Base-by-base conservation (phyloP, 1,140 invertebrate species). In the Trichonephila clavata region DNA sequence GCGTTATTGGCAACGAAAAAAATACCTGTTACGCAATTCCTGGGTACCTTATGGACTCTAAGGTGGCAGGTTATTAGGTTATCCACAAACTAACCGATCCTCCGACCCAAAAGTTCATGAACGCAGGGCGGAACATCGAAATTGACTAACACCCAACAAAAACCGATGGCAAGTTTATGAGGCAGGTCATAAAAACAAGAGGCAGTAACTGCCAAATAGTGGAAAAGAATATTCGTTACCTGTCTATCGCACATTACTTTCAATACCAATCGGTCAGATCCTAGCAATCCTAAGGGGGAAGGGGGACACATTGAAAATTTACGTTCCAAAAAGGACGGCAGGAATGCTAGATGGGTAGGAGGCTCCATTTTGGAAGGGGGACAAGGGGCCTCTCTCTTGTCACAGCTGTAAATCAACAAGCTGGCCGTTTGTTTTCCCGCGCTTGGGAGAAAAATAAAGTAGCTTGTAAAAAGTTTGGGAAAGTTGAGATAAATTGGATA, bases 391-490 rank as follows among this genome's bases (percentile, higher is more conserved):
- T 77, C 24, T 32, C 32, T 16, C 60, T 61, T 87, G 87, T 77
- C 87, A 50, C 43, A 77, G 65, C 65, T 68, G 87, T 89, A 89
- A 89, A 89, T 89, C 87, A 89, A 77, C 87, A 89, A 77, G 63
- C n/a, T 7, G 13, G 32, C 87, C 87, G 61, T 89, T 89, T 89
- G 87, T 89, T 77, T 77, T 89, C 61, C 39, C 63, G 87, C 84
- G 71, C 24, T 20, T 14, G 43, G 43, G 86, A 87, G n/a, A 87
- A 89, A 77, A 89, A 89, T 89, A 59, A 24, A 89, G 87, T 89
- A 89, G 87, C 87, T 59, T 57, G 87, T 77, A 71, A 89, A 77
- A 89, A 71, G 87, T 89, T 89, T 77, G 43, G 63, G 87, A 89
- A 71, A 89, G 87, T 18, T 50, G 43, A 89, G 87, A 89, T 89